Base-by-base conservation (phyloP, 1,140 invertebrate species). In the Acromyrmex echinatior region DNA sequence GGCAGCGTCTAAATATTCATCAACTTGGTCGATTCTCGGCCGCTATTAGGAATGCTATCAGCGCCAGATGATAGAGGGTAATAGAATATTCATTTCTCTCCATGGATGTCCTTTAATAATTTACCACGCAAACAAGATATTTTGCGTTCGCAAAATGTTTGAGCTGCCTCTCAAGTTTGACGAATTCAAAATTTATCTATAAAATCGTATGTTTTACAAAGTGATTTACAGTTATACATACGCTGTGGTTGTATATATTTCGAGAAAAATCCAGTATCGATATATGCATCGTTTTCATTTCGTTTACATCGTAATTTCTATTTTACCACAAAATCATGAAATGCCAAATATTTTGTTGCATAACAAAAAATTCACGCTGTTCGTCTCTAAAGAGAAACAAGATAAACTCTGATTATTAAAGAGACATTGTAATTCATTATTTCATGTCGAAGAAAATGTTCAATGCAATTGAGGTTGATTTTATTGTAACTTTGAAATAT, bases 1-100 rank as follows among this genome's bases (percentile, higher is more conserved):
- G 80, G 7, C 39, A 51, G 56, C 39, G 56, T 84, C 80, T 84
- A 84, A 84, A 84, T 84, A 84, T 84, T 84, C 70, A 84, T 84
- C 80, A 62, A 62, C 12, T 14, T 12, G 35, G 71, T 73, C 70
- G 70, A 84, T 84, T 74, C 39, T 31, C 49, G 49, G 3, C 31
- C 21, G 18, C 70, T 84, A 74, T 76, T 84, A 84, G 58, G 18
- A n/a, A n/a, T 21, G n/a, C 56, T 76, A 62, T 39, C 56, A 45
- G 18, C 21, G 28, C 21, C 53, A 74, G 31, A 14, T 31, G 56
- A 74, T 65, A 49, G 80, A 16, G 18, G 14, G 7, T 82, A 49
- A 76, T 45, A 60, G 66, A 81, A 81, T 84, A 84, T 82, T 82
- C 56, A 76, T 84, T 76, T 62, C 28, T 62, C 10, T 21, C 14